A percentile compares a stretch with the other conserved stretches of the same genome.
These are phyloP conservation scores for Dysidea cf. avara DNA, from an alignment of 37 sponge, comb jelly and placozoan species.

Conservation along the genomic window DNA sequence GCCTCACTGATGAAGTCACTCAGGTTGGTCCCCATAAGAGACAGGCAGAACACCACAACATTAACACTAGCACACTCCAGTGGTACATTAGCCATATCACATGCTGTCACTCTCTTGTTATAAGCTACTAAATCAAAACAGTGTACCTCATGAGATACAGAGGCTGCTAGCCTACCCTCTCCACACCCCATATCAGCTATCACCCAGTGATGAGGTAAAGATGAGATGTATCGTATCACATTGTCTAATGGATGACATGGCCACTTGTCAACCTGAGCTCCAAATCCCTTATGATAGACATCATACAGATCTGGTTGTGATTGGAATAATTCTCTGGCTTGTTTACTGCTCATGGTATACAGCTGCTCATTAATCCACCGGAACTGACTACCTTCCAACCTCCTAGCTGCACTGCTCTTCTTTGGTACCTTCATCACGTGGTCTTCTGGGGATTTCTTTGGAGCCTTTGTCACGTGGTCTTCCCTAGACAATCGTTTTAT, in stretches of 20 bases:
- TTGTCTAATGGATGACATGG: constrained; percentile 88
- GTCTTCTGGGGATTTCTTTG: too few species aligned
- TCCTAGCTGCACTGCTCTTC: too few species aligned
- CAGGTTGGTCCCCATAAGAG: constrained; percentile 95
- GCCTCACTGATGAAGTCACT: constrained; percentile 86
- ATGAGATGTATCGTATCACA: constrained; percentile 62
- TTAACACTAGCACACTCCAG: constrained; percentile 63
- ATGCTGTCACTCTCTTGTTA: constrained; percentile 74
- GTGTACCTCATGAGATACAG: constrained; percentile 70
- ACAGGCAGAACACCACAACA: constrained; percentile 90
- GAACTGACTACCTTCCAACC: constrained; percentile 77
- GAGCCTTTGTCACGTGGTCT: too few species aligned
- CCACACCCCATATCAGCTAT: constrained; percentile 98
- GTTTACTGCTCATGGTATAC: constrained; percentile 69
- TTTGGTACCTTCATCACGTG: too few species aligned
- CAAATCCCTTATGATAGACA: constrained; percentile 87
- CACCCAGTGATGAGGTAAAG: constrained; percentile 41
- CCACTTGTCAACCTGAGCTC: constrained; percentile 85
- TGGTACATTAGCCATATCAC: constrained; percentile 91
- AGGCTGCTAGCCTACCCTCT: constrained; percentile 75
- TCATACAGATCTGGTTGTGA: constrained; percentile 74
- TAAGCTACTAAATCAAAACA: constrained; percentile 91
- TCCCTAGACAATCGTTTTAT: too few species aligned
- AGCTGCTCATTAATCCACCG: constrained; percentile 94
- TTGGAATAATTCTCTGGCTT: constrained; percentile 76